Conservation (phyloP, 2,888 invertebrate species). For the Terebella lapidaria region DNA sequence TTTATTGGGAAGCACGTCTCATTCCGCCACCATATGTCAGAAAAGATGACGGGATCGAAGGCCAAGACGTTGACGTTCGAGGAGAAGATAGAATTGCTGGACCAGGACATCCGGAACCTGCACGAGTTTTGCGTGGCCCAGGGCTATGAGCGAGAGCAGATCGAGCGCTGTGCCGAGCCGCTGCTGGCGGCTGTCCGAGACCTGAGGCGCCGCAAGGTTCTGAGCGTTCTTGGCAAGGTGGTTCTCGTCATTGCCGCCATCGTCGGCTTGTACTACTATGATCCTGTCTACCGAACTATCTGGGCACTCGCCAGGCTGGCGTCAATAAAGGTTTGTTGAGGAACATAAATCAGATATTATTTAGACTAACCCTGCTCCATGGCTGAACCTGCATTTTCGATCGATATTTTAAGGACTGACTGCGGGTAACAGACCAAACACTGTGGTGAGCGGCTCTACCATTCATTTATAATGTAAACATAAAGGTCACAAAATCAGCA, state of each 20-base stretch:
- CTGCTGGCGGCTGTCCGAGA: conserved; percentile 20
- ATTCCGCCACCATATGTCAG: no score
- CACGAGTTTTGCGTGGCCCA: conserved; percentile 29
- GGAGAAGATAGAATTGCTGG: conserved; percentile 29
- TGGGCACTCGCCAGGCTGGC: conserved; percentile 19
- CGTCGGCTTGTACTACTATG: conserved; percentile 18
- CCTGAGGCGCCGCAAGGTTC: conserved; percentile 22
- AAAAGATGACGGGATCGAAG: neutral
- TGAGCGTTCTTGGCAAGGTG: conserved; percentile 11
- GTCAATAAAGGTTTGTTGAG: conserved; percentile 20
- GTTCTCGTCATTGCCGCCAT: conserved; percentile 18
- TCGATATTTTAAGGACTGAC: no score
- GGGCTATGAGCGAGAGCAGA: conserved; percentile 29
- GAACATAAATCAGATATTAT: no score
- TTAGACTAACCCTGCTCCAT: no score
- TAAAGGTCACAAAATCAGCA: no score
- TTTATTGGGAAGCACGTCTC: no score
- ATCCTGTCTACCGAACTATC: conserved; percentile 23
- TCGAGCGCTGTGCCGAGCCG: conserved; percentile 27
- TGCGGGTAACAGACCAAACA: no score
- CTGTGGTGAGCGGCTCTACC: no score
- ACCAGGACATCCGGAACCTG: conserved; percentile 30
- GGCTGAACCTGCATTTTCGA: no score
- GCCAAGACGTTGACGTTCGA: conserved; percentile 18
- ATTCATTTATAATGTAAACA: no score